Evolutionary conservation across 2,113 vertebrate genomes (phyloP).

Genomic region (Megaleporinus macrocephalus): DNA sequence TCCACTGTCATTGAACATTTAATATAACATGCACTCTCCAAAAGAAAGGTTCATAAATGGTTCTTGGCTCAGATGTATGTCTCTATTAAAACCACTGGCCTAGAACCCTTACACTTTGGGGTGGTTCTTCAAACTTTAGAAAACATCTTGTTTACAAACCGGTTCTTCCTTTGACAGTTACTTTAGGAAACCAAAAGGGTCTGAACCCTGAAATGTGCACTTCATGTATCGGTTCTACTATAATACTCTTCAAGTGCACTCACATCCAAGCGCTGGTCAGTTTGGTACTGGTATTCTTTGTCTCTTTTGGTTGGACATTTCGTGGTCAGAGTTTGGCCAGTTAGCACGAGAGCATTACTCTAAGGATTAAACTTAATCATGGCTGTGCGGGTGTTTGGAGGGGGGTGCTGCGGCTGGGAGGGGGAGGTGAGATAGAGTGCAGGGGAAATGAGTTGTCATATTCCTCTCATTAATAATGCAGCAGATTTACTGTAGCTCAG

Average conservation of each 20-base stretch:
- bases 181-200: no score
- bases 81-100: no score
- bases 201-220: no score
- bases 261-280: neutral
- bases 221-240: neutral
- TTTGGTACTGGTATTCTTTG: neutral
- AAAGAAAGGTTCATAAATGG: no score
- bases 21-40: neutral
- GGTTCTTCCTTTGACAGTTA: no score
- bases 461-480: conserved; percentile 50
- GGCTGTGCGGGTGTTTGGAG: conserved; percentile 23
- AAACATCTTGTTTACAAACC: no score
- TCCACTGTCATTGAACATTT: neutral
- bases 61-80: no score
- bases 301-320: conserved; percentile 36
- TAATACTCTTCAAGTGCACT: neutral
- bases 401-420: neutral
- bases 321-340: conserved; percentile 45
- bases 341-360: conserved; percentile 44
- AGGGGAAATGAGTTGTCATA: conserved; percentile 50
- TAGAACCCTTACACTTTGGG: no score
- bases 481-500: conserved; percentile 47
- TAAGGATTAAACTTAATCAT: conserved; percentile 31
- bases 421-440: conserved; percentile 33
- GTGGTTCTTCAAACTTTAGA: neutral